phyloP scores from a whole-genome alignment of 2,888 invertebrate species.

The Agrochola macilenta region DNA sequence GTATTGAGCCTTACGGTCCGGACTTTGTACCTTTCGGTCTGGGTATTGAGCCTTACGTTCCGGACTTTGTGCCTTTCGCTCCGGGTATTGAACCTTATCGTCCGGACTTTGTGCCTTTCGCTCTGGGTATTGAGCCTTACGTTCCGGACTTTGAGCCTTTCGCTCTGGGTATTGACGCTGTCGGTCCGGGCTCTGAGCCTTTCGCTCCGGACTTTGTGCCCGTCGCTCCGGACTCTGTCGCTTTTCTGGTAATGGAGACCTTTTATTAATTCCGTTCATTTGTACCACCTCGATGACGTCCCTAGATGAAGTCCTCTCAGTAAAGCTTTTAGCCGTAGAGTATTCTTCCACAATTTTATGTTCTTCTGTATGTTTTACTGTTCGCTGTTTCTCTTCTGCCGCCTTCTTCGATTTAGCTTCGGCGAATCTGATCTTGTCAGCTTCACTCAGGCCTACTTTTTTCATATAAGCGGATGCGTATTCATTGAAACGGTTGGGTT shows the following conservation, averaged over 20 bases:
- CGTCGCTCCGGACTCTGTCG: conserved; percentile 71
- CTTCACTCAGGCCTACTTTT: conserved; percentile 84
- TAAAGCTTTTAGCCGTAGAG: conserved; percentile 71
- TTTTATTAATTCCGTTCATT: conserved; percentile 76
- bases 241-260: conserved; percentile 82
- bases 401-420: conserved; percentile 75
- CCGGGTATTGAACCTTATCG: conserved; percentile 29
- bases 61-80: conserved; percentile 72
- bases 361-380: conserved; percentile 70
- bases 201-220: conserved; percentile 63
- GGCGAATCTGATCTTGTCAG: conserved; percentile 77
- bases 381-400: conserved; percentile 68
- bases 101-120: conserved; percentile 64
- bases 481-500: conserved; percentile 85
- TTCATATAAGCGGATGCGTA: conserved; percentile 89
- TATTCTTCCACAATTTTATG: conserved; percentile 73
- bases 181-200: conserved; percentile 14
- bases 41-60: conserved; percentile 68
- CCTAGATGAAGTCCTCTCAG: conserved; percentile 79
- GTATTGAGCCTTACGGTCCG: conserved; percentile 62
- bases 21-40: conserved; percentile 70
- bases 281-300: conserved; percentile 79
- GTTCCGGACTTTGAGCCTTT: conserved; percentile 70
- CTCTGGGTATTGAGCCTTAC: neutral
- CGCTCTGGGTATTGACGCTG: conserved; percentile 63